phyloP scores from a whole-genome alignment of 2,113 vertebrate species.

The Sphyrna mokarran region DNA sequence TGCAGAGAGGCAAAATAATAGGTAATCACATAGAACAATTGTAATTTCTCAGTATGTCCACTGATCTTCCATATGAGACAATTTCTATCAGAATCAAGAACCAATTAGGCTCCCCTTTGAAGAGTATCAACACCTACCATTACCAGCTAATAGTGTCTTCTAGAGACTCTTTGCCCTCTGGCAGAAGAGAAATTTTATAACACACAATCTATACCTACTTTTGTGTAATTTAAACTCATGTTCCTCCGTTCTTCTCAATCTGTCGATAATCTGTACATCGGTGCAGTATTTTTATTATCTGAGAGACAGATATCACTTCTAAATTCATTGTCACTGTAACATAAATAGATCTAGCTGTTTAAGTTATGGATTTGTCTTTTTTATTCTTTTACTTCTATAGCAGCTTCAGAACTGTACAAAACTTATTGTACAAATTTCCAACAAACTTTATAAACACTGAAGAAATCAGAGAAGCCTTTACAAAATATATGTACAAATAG shows the following conservation, averaged over 20 bases:
- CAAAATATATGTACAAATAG: background rate
- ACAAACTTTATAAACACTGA: background rate
- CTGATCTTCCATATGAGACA: background rate
- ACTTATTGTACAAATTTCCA: background rate
- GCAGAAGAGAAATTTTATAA: background rate
- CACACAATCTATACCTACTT: background rate
- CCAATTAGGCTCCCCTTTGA: background rate
- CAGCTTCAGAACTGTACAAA: background rate
- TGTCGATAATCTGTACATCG: background rate
- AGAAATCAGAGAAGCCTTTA: background rate
- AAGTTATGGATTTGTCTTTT: background rate
- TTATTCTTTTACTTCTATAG: background rate
- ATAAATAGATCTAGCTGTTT: background rate
- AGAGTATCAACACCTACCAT: background rate
- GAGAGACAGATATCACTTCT: background rate
- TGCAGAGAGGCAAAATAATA: background rate
- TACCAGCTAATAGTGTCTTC: background rate
- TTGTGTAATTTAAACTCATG: background rate
- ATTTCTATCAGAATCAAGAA: background rate
- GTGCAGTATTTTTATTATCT: background rate
- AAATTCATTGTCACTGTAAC: background rate
- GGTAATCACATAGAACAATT: background rate
- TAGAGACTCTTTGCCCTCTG: background rate
- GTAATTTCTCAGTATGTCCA: background rate
- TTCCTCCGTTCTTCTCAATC: background rate